Evolutionary conservation across 2,888 invertebrate genomes (phyloP), one percentile per base, ranked within the genome.

Genomic region (Brachynemurus nebulosus): DNA sequence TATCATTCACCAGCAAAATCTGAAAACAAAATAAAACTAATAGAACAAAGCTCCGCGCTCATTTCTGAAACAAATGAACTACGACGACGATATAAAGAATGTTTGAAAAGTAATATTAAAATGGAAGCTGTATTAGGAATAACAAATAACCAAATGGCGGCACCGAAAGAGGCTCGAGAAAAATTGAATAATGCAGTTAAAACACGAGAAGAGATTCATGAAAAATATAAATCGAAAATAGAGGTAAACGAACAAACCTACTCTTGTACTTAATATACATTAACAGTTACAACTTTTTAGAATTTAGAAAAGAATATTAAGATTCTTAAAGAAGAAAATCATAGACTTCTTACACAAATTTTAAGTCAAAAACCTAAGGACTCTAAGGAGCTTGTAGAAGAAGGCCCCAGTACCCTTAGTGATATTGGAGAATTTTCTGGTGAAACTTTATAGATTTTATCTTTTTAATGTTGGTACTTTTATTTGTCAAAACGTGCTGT

Each of bases 1-100:
- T 62, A 62, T 49, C 56, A 57, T 42, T 57, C 57, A 1, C 55
- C 57, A 17, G 53, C 55, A 30, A 53, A 58, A 54, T 58, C 53
- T 47, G 60, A 62, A 47, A 60, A 62, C 57, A 66, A 66, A 63
- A 50, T 62, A 5, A 55, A 61, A 38, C 59, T 65, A 40, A 60
- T 70, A 16, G 67, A 76, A 58, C 88, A 92, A 57, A 91, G 91
- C 60, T 75, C 84, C 25, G 65, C 74, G 0, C 67, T 92, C 3
- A 68, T 90, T 23, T 70, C 76, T 2, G 90, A 91, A 62, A 76
- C 89, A 17, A 88, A 89, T 57, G 72, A 71, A 45, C 60, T 90
- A 34, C 72, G 86, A 23, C 71, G 71, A 19, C 79, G 82, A 58
- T 61, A 86, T 47, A 80, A 80, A 58, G 63, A 71, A 0, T 72